These are phyloP conservation scores for Avahi laniger DNA, from an alignment of 2,797 vertebrate genomes.

Conservation along the genomic window DNA sequence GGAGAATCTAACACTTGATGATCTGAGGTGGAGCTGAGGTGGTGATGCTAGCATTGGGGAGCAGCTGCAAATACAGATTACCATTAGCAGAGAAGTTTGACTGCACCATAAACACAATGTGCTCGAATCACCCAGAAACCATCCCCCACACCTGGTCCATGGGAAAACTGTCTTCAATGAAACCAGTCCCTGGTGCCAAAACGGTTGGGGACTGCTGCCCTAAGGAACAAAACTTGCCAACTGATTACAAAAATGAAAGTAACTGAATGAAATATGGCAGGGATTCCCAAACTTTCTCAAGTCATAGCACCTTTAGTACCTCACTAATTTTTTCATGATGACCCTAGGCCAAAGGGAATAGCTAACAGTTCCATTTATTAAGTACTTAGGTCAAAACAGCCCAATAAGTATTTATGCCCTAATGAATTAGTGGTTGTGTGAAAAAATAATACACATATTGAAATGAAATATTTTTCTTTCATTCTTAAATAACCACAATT, in stretches of 20 bases:
- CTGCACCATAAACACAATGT: too few species aligned
- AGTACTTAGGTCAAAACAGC: conserved; percentile 47
- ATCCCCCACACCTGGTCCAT: too few species aligned
- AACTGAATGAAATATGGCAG: neutral
- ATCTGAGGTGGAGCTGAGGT: too few species aligned
- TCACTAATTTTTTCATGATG: conserved; percentile 52
- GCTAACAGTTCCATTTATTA: conserved; percentile 52
- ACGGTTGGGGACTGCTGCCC: neutral
- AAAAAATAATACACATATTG: conserved; percentile 47
- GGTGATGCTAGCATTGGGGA: too few species aligned
- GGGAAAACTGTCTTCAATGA: too few species aligned
- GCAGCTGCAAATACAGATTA: too few species aligned
- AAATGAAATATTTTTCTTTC: conserved; percentile 51
- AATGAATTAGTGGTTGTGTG: neutral
- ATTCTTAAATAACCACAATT: conserved; percentile 34
- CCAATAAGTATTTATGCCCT: conserved; percentile 34
- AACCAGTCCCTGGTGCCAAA: too few species aligned
- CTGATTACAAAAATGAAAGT: conserved; percentile 46
- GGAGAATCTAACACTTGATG: too few species aligned
- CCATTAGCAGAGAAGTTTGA: too few species aligned
- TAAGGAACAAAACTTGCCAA: conserved; percentile 18
- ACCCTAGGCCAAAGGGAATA: conserved; percentile 48
- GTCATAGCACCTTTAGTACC: neutral
- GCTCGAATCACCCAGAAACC: too few species aligned
- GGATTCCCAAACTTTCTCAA: neutral